A percentile compares a stretch with the other conserved stretches of the same genome.
These are phyloP conservation scores for Psococerastis gibbosa DNA, from an alignment of 2,888 invertebrate species.

Conservation along the genomic window DNA sequence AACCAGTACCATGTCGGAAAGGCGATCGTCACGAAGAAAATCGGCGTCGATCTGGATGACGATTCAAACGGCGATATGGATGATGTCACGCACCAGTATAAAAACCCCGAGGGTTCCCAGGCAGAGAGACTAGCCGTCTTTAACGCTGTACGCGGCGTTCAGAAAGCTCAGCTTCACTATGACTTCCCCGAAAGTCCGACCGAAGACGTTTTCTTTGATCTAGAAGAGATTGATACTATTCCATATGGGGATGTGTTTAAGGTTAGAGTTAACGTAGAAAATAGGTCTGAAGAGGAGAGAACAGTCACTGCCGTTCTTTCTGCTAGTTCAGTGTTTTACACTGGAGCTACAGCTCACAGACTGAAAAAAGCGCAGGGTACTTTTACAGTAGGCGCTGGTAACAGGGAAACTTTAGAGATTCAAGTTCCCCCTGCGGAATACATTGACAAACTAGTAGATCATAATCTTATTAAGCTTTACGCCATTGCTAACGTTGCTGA, in stretches of 20 bases:
- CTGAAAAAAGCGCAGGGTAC: conserved; percentile 41
- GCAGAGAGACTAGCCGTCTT: conserved; percentile 45
- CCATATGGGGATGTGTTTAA: conserved; percentile 45
- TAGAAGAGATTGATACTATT: conserved; percentile 44
- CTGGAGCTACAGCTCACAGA: conserved; percentile 42
- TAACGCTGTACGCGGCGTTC: conserved; percentile 44
- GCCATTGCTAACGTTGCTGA: conserved; percentile 52
- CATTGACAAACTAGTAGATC: conserved; percentile 47
- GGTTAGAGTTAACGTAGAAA: conserved; percentile 44
- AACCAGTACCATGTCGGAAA: conserved; percentile 48
- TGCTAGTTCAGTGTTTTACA: conserved; percentile 46
- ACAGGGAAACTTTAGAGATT: conserved; percentile 37
- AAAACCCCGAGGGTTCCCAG: conserved; percentile 37
- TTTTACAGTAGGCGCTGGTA: conserved; percentile 37
- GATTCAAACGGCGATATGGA: conserved; percentile 42
- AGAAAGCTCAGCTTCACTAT: conserved; percentile 39
- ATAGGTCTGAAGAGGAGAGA: conserved; percentile 39
- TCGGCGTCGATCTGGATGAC: conserved; percentile 36
- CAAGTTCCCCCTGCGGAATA: conserved; percentile 45
- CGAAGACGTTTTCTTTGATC: conserved; percentile 43
- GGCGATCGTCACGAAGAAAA: conserved; percentile 44
- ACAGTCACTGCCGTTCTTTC: conserved; percentile 41
- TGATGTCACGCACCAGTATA: conserved; percentile 45
- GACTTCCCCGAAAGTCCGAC: conserved; percentile 35
- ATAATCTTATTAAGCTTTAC: conserved; percentile 48